Evolutionary conservation across 2,888 invertebrate species (phyloP), one percentile per base, ranked within the genome.

Genomic region (Drosophila falleni): DNA sequence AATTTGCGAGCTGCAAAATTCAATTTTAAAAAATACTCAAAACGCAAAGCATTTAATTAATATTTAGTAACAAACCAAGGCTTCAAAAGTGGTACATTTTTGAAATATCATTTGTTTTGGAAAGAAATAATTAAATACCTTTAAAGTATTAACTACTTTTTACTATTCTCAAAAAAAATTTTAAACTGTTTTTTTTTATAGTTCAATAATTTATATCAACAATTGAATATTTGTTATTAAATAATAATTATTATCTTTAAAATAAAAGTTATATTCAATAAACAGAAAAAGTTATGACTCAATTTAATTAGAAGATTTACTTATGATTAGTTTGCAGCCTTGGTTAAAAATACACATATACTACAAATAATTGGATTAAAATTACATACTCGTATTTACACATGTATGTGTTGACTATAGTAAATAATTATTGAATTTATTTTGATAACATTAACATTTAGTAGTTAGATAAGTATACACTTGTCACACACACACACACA

Each of bases 1-100:
- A 19, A 54, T 3, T 62, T 70, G 75, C 70, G 47, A 74, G 49
- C 69, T 42, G 42, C n/a, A 16, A 39, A 50, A 39, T 46, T 33
- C 10, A 35, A 35, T 59, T 31, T 13, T 13, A 15, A 39, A 42
- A 44, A 35, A 2, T 6, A 29, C 6, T 26, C 11, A 39, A 49
- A 1, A 35, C 9, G 13, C 11, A 49, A 33, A 33, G 19, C 13
- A 16, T 31, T 16, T 3, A 47, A 29, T 47, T 29, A 47, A 31
- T 31, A n/a, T 37, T 33, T 19, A 26, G 44, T 44, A 11, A 49
- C 16, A 33, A 50, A 50, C 13, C 33, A 50, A 5, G 50, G 50
- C 50, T 50, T 33, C 50, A 50, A 47, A 4, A 1, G 5, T 15
- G 16, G 10, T 15, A 26, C 11, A 9, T 1, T 47, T n/a, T 11